Conservation (phyloP, 2,888 invertebrate species). For the Drosophila paracracens region DNA sequence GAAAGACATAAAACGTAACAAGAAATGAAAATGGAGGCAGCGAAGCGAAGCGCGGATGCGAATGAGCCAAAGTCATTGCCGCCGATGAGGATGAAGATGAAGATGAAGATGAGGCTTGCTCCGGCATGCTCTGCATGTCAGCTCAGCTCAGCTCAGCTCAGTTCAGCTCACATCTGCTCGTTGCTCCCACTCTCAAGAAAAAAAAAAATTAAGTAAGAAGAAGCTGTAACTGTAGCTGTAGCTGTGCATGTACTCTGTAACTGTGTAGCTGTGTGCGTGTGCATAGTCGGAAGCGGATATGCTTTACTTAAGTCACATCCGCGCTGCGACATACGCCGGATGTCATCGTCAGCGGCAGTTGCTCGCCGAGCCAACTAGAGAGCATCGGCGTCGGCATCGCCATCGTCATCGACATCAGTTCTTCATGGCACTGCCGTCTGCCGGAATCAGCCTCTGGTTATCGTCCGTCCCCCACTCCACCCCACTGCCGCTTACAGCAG, state of each 20-base stretch:
- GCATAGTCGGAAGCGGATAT: constrained; percentile 80
- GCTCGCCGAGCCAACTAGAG: constrained; percentile 15
- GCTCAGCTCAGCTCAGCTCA: constrained; percentile 25
- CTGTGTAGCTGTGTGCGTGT: constrained; percentile 46
- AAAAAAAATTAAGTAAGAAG: constrained; percentile 7
- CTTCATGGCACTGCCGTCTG: constrained; percentile 53
- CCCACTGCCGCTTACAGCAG: background rate
- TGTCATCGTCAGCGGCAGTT: constrained; percentile 67
- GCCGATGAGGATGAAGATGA: constrained; percentile 46
- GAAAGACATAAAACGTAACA: constrained; percentile 79
- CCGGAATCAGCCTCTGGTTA: constrained; percentile 51
- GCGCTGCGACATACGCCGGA: constrained; percentile 79
- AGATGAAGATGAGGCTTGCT: constrained; percentile 19
- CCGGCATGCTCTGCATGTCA: constrained; percentile 50
- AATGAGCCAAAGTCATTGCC: constrained; percentile 76
- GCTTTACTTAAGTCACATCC: constrained; percentile 82
- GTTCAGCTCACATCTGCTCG: constrained; percentile 12
- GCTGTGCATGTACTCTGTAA: constrained; percentile 14
- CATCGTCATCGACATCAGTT: constrained; percentile 2
- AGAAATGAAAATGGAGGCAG: constrained; percentile 79
- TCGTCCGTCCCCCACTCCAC: background rate
- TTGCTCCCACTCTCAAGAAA: background rate
- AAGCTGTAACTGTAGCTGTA: constrained; percentile 24
- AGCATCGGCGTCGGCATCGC: constrained; percentile 19
- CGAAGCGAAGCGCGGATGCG: constrained; percentile 50